Evolutionary conservation across 2,113 vertebrate genomes (phyloP).

Genomic region (Eublepharis macularius): DNA sequence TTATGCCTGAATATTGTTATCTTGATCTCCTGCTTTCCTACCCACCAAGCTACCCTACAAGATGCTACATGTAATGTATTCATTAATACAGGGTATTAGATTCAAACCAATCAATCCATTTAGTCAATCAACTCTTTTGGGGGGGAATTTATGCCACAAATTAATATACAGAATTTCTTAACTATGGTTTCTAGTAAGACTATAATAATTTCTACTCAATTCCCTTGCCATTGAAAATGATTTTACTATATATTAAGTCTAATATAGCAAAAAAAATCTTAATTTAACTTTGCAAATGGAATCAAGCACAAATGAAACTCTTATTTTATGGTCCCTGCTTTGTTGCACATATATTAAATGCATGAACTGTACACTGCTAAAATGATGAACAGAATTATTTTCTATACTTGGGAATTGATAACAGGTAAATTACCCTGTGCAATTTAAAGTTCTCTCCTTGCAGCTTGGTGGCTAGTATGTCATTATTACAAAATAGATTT

Average conservation of each 20-base stretch:
- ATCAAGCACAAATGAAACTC: conserved; percentile 49
- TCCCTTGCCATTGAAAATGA: conserved; percentile 12
- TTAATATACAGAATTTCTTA: not conserved
- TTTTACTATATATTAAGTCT: conserved; percentile 13
- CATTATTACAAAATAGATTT: conserved; percentile 14
- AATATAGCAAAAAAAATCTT: conserved; percentile 20
- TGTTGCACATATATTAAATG: conserved; percentile 49
- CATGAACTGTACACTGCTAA: conserved; percentile 42
- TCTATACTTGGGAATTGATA: conserved; percentile 35
- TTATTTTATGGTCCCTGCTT: conserved; percentile 36
- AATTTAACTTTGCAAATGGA: conserved; percentile 46
- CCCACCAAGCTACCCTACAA: not conserved
- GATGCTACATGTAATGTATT: not conserved
- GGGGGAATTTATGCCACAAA: not conserved
- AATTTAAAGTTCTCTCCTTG: conserved; percentile 42
- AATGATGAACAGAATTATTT: conserved; percentile 36
- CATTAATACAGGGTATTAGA: not conserved
- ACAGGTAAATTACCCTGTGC: conserved; percentile 28
- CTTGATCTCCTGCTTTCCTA: not conserved
- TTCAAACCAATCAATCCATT: not conserved
- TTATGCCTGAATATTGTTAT: not conserved
- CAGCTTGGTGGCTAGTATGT: not conserved
- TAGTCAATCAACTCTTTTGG: not conserved
- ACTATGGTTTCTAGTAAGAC: not conserved
- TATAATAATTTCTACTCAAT: conserved; percentile 1